Evolutionary conservation across 2,888 invertebrate genomes (phyloP).

Genomic region (Aphelenchoides bicaudatus): DNA sequence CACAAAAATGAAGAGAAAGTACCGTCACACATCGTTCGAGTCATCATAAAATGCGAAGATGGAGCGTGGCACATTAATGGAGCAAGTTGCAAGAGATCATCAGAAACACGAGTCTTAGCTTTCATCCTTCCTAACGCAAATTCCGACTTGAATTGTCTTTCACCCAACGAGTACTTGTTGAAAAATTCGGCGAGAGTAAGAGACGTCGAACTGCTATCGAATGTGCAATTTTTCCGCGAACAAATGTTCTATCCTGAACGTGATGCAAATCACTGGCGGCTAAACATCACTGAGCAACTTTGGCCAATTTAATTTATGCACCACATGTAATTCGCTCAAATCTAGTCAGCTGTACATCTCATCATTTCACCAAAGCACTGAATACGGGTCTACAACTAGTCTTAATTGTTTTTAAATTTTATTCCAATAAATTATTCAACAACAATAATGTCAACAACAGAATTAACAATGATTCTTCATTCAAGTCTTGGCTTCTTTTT

Average conservation of each 20-base stretch:
- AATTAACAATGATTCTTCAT: too few relatives aligned
- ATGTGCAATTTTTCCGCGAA: conserved; percentile 32
- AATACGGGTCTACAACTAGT: not conserved
- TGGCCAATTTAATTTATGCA: conserved; percentile 22
- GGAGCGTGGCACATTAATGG: conserved; percentile 37
- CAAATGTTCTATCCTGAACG: conserved; percentile 29
- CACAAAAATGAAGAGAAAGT: not conserved
- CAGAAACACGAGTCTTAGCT: conserved; percentile 31
- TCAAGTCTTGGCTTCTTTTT: too few relatives aligned
- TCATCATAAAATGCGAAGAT: conserved; percentile 37
- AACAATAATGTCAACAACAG: not conserved
- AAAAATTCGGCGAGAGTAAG: conserved; percentile 35
- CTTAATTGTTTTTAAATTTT: not conserved
- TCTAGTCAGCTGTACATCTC: conserved; percentile 7
- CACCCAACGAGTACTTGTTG: conserved; percentile 30
- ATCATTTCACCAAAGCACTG: not conserved
- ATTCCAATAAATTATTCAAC: not conserved
- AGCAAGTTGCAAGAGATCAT: conserved; percentile 21
- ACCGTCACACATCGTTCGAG: conserved; percentile 37
- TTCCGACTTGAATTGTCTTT: conserved; percentile 31
- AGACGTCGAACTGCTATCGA: conserved; percentile 36
- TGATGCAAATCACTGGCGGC: conserved; percentile 28
- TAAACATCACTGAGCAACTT: conserved; percentile 30
- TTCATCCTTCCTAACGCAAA: conserved; percentile 35
- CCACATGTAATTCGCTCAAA: not conserved